phyloP scores from a whole-genome alignment of 2,797 vertebrate species.

The Periophthalmus magnuspinnatus region DNA sequence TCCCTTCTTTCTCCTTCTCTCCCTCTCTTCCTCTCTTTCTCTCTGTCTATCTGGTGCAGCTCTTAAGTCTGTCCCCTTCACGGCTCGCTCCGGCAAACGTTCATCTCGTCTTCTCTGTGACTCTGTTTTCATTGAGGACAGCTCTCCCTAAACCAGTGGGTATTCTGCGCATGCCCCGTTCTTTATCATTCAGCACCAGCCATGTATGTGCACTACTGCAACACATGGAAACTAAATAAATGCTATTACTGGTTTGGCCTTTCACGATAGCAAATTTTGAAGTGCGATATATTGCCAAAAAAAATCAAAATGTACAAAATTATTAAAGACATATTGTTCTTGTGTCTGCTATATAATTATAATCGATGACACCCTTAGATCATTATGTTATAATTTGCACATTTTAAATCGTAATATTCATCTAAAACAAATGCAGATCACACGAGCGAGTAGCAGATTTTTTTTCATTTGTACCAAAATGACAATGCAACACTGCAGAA shows the following conservation, averaged over 20 bases:
- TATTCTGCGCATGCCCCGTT: constrained; percentile 18
- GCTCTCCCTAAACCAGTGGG: constrained; percentile 66
- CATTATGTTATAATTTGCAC: too few relatives aligned
- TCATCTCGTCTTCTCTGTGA: constrained; percentile 88
- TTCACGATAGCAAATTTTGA: too few relatives aligned
- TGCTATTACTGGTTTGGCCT: neutral
- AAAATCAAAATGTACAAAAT: too few relatives aligned
- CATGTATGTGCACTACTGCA: neutral
- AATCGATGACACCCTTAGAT: too few relatives aligned
- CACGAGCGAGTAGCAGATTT: too few relatives aligned
- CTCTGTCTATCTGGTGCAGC: constrained; percentile 32
- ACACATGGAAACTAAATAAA: neutral
- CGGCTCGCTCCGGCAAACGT: constrained; percentile 88
- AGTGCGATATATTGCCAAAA: too few relatives aligned
- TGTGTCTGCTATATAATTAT: too few relatives aligned
- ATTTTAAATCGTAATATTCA: too few relatives aligned
- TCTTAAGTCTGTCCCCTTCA: constrained; percentile 88
- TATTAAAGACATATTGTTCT: too few relatives aligned
- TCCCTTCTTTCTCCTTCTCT: neutral
- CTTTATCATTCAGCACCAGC: constrained; percentile 3
- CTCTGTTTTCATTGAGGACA: constrained; percentile 84
- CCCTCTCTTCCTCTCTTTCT: neutral
- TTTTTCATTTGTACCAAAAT: too few relatives aligned
- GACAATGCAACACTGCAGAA: too few relatives aligned
- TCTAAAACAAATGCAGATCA: too few relatives aligned